Evolutionary conservation across 2,113 vertebrate species (phyloP).

Genomic region (Anarrhichthys ocellatus): DNA sequence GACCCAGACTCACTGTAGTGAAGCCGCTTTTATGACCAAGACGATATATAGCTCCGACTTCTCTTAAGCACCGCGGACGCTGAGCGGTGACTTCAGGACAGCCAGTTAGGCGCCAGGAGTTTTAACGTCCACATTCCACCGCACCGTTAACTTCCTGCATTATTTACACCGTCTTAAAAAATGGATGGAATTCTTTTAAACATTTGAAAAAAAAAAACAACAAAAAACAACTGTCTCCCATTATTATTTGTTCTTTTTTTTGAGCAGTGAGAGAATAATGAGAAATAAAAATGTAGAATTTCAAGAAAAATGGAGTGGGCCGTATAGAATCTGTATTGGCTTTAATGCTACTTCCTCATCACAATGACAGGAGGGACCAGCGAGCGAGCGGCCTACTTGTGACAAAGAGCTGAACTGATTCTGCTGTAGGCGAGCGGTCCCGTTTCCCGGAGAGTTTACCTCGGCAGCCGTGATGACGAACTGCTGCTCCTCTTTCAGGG

Average conservation of each 20-base stretch:
- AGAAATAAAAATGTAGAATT: neutral
- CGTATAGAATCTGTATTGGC: neutral
- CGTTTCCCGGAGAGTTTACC: conserved; percentile 57
- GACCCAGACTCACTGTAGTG: neutral
- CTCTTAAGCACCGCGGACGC: neutral
- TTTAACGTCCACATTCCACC: conserved; percentile 2
- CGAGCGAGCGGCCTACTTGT: neutral
- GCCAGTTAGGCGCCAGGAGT: neutral
- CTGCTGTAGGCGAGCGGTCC: neutral
- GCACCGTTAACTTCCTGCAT: neutral
- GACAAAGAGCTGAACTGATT: conserved; percentile 8
- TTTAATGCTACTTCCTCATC: neutral
- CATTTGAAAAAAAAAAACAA: neutral
- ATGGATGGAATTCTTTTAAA: neutral
- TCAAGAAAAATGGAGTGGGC: neutral
- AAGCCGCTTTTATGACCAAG: conserved; percentile 4
- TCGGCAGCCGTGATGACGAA: conserved; percentile 59
- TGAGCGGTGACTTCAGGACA: conserved; percentile 14
- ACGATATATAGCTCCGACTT: neutral
- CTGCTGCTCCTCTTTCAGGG: conserved; percentile 68
- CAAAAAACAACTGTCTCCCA: neutral
- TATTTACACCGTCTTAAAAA: neutral
- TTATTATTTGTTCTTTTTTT: neutral
- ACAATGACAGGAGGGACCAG: neutral
- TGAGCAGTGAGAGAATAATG: neutral